These are phyloP conservation scores for Meghimatium bilineatum DNA, from an alignment of 2,888 invertebrate species.

Conservation along the genomic window DNA sequence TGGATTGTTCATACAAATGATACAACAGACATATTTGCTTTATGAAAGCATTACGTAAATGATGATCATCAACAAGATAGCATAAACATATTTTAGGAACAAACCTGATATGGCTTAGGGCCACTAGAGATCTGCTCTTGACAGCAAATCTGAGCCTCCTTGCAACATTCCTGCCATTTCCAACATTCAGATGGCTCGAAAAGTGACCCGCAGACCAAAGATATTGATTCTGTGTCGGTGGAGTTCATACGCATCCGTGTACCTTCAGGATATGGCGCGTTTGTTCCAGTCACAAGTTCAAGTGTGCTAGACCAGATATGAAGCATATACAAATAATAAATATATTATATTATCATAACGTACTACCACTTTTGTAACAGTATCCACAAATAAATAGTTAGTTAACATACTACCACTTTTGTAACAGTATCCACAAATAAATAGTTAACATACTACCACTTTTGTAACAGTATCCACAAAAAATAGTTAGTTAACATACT, in stretches of 20 bases:
- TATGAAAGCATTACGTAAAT: too few relatives aligned
- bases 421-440: too few relatives aligned
- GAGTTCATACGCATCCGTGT: neutral
- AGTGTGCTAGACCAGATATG: neutral
- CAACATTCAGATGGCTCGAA: slow-evolving; percentile 46
- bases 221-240: slow-evolving; percentile 1
- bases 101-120: slow-evolving; percentile 7
- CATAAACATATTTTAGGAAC: neutral
- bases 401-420: too few relatives aligned
- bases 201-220: slow-evolving; percentile 34
- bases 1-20: too few relatives aligned
- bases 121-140: slow-evolving; percentile 18
- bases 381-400: too few relatives aligned
- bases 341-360: neutral
- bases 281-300: slow-evolving; percentile 15
- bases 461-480: too few relatives aligned
- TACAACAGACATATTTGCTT: too few relatives aligned
- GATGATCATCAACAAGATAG: too few relatives aligned
- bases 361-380: too few relatives aligned
- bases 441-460: too few relatives aligned
- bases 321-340: neutral
- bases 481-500: too few relatives aligned
- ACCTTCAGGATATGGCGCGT: slow-evolving; percentile 11
- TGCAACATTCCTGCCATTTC: slow-evolving; percentile 56
- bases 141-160: slow-evolving; percentile 50